Evolutionary conservation across 35 echinoderm and acorn worm species (phyloP), one percentile per base, ranked within the genome.

Genomic region (Apostichopus parvimensis): DNA sequence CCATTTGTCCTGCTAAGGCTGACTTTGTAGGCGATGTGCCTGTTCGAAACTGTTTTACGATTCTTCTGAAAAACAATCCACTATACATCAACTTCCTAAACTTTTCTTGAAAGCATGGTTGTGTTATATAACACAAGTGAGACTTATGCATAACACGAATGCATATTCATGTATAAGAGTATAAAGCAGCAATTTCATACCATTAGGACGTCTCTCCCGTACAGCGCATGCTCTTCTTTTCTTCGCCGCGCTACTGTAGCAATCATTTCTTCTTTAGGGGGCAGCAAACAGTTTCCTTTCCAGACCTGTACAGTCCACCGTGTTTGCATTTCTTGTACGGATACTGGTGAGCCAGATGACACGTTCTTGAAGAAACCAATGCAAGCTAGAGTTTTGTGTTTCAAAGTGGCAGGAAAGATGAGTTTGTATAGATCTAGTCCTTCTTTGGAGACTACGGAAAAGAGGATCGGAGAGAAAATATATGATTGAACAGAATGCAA

Each of bases 251-350:
- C 59, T 64, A 28, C 53, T 71, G 59, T 21, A 1, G 22, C 85
- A 58, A 7, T 57, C 85, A 87, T 87, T 24, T 56, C 85, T 71
- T 11, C 57, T 14, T 87, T 22, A 68, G 85, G n/a, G 85, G 85
- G 85, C 85, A 87, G 18, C 17, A 66, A 8, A 87, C 17, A 56
- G 8, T 24, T 59, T 59, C 85, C 85, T 21, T 21, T 71, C 54
- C 54, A 87, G n/a, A 87, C 15, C 18, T 59, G 84, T 13, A 28
- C 84, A 1, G 62, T 57, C 84, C 84, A 87, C 45, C 84, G 11
- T 17, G 84, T 65, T 57, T 87, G 84, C 84, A 87, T 87, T 0
- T 87, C 84, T 15, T 61, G 6, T 9, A 87, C 84, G 9, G 84
- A 61, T 25, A 87, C 21, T 45, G 84, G 84, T 18, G 84, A 87